Percentiles rank a stretch among this genome's conserved stretches.
Evolutionary conservation across 2,888 invertebrate genomes (phyloP).

Genomic region (Julus scandinavius): DNA sequence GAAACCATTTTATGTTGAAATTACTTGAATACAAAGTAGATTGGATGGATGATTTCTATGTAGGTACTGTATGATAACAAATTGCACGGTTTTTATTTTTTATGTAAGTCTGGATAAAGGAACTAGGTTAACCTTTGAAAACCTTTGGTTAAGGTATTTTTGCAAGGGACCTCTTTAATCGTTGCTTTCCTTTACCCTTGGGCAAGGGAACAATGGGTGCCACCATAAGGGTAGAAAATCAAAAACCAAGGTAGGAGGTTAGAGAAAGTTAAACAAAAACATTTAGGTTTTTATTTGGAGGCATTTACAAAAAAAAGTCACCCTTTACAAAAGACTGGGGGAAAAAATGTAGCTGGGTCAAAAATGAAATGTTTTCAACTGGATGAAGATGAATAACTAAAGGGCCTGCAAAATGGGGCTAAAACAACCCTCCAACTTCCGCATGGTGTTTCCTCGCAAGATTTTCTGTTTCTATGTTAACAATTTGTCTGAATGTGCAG

Average conservation of each 20-base stretch:
- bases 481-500: too few relatives aligned
- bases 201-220: neutral
- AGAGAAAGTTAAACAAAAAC: too few relatives aligned
- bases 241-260: too few relatives aligned
- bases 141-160: neutral
- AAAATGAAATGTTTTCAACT: neutral
- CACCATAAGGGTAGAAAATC: too few relatives aligned
- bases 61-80: too few relatives aligned
- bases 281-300: neutral
- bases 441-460: neutral
- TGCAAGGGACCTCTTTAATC: neutral
- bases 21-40: too few relatives aligned
- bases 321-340: neutral
- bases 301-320: neutral
- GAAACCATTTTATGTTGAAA: too few relatives aligned
- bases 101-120: neutral
- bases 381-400: neutral
- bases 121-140: neutral
- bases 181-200: neutral
- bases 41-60: too few relatives aligned
- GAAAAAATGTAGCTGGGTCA: neutral
- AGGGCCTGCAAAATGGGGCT: neutral
- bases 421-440: neutral
- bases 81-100: neutral
- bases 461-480: too few relatives aligned